Conservation (phyloP, 2,113 vertebrate genomes). For the Hydropotes inermis region DNA sequence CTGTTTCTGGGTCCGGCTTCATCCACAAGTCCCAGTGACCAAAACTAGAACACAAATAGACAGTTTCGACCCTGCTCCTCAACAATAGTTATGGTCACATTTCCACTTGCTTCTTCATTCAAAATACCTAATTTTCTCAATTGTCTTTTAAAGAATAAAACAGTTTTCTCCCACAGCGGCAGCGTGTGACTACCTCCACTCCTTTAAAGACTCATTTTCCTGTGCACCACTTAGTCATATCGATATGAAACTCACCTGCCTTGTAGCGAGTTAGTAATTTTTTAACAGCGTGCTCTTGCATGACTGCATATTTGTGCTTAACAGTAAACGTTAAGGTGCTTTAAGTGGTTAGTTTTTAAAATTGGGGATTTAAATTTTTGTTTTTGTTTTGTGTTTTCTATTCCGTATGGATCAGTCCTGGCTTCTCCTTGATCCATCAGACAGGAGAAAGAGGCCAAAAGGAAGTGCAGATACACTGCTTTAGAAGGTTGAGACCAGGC, state of each 20-base stretch:
- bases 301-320: neutral
- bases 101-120: neutral
- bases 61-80: neutral
- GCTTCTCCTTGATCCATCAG: neutral
- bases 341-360: neutral
- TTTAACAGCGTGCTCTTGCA: neutral
- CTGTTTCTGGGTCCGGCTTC: neutral
- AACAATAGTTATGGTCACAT: neutral
- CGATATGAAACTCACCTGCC: neutral
- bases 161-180: neutral
- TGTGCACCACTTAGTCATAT: neutral
- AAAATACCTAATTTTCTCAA: neutral
- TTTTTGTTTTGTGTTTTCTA: neutral
- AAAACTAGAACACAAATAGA: neutral
- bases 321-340: neutral
- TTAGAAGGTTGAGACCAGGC: neutral
- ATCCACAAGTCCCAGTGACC: neutral
- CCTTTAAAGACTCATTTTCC: neutral
- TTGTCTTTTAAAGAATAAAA: conserved; percentile 18
- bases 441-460: neutral
- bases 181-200: neutral
- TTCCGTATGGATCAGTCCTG: neutral
- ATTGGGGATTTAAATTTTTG: neutral
- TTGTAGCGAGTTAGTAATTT: neutral
- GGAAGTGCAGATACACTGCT: neutral